Evolutionary conservation across 2,888 invertebrate genomes (phyloP), one percentile per base, ranked within the genome.

Genomic region (Ellobium chinense): DNA sequence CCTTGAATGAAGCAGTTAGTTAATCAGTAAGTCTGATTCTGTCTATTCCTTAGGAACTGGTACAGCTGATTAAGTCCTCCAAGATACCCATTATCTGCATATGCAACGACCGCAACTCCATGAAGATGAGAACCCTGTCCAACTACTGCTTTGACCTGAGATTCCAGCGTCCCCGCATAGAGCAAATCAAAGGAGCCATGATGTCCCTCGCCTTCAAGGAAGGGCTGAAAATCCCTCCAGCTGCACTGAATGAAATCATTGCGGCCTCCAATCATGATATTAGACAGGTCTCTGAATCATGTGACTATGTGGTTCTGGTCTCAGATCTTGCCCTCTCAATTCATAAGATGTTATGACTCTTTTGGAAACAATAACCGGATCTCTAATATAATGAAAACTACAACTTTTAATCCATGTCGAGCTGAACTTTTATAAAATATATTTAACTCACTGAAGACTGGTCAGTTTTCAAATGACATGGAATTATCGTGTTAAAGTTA

Each of bases 71-170:
- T 84, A 99, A 99, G 93, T 94, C 95, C 0, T 94, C 97, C 0
- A 96, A 89, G 63, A 92, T 93, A n/a, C 93, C 93, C 0, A 90
- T 93, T 66, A 91, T 93, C 77, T 93, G 99, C 93, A 99, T 99
- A 95, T 99, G 99, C 93, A 99, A 99, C 92, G 99, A 99, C 93
- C 95, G 99, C 65, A 92, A 93, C 83, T 96, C 97, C 93, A 96
- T 95, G 81, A 99, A 99, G 94, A 98, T 99, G 94, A 95, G 98
- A 79, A 96, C 97, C 0, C 94, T 99, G 12, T 95, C 96, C 72
- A 98, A 97, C 93, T 96, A 99, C 92, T 98, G 98, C 92, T 99
- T 96, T 92, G 99, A 99, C 92, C 94, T 99, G 78, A 89, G 94
- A 46, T 99, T 99, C 93, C 95, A 94, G 86, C 95, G 96, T 87